Evolutionary conservation across 2,113 vertebrate genomes (phyloP).

Genomic region (Sylvia atricapilla): DNA sequence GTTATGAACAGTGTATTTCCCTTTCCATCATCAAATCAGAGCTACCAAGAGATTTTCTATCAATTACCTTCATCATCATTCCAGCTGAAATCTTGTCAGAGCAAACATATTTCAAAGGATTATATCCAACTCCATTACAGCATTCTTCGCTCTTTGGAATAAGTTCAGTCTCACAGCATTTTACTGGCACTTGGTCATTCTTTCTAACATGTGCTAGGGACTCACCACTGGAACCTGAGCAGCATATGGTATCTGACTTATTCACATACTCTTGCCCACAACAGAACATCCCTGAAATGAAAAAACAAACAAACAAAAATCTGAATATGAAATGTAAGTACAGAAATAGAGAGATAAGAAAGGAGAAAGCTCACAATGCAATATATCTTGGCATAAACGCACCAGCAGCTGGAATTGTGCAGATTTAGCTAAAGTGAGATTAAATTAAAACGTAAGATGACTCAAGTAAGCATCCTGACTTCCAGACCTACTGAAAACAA

Average conservation of each 20-base stretch:
- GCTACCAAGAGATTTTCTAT: conserved; percentile 68
- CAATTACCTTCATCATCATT: conserved; percentile 81
- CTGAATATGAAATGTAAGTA: conserved; percentile 15
- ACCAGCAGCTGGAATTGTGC: conserved; percentile 12
- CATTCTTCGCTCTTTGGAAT: conserved; percentile 84
- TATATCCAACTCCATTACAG: conserved; percentile 88
- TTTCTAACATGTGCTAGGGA: conserved; percentile 80
- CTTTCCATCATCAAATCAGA: conserved; percentile 68
- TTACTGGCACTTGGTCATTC: conserved; percentile 78
- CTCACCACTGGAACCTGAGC: conserved; percentile 77
- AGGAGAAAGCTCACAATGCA: conserved; percentile 2
- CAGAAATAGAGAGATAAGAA: background rate
- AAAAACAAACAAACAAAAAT: conserved; percentile 32
- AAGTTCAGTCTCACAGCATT: conserved; percentile 90
- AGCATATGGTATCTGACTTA: conserved; percentile 86
- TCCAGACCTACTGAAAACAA: background rate
- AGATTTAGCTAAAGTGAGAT: background rate
- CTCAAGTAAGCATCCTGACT: conserved; percentile 4
- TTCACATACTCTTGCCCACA: conserved; percentile 89
- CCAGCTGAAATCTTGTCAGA: conserved; percentile 84
- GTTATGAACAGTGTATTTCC: conserved; percentile 77
- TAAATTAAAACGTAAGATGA: conserved; percentile 11
- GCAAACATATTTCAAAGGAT: conserved; percentile 87
- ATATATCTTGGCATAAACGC: conserved; percentile 42
- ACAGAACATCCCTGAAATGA: conserved; percentile 83